phyloP scores from a whole-genome alignment of 2,888 invertebrate genomes.

The Drosophila anomalata region DNA sequence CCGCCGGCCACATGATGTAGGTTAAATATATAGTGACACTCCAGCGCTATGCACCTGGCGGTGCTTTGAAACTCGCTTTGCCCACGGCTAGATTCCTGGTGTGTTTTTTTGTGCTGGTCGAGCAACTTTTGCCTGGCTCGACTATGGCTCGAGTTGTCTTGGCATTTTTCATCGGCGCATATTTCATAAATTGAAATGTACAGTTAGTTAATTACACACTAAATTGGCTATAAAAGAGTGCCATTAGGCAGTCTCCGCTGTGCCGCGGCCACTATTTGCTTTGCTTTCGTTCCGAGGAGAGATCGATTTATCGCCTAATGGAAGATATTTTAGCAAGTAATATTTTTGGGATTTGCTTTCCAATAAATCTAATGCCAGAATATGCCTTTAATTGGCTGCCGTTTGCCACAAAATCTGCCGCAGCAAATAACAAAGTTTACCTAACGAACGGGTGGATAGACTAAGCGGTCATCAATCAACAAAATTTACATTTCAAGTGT shows the following conservation, averaged over 20 bases:
- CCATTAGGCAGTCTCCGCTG: slow-evolving; percentile 55
- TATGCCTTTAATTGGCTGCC: slow-evolving; percentile 4
- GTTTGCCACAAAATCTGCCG: slow-evolving; percentile 12
- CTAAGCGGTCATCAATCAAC: slow-evolving; percentile 64
- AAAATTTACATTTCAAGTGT: slow-evolving; percentile 61
- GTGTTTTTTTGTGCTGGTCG: slow-evolving; percentile 27
- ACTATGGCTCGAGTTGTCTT: not conserved
- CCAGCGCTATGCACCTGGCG: slow-evolving; percentile 63
- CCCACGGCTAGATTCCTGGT: slow-evolving; percentile 27
- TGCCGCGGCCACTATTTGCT: slow-evolving; percentile 52
- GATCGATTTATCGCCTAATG: slow-evolving; percentile 67
- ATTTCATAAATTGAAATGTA: slow-evolving; percentile 77
- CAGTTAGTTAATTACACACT: slow-evolving; percentile 79
- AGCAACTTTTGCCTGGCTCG: slow-evolving; percentile 37
- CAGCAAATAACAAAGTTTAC: slow-evolving; percentile 18
- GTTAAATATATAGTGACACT: slow-evolving; percentile 82
- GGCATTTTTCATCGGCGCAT: slow-evolving; percentile 51
- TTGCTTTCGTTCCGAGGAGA: slow-evolving; percentile 54
- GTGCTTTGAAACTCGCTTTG: slow-evolving; percentile 35
- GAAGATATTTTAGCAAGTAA: not conserved
- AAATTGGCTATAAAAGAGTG: slow-evolving; percentile 72
- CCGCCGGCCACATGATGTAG: slow-evolving; percentile 63
- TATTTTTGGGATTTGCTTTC: not conserved
- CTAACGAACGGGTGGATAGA: slow-evolving; percentile 43
- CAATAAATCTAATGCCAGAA: not conserved